These are phyloP conservation scores for Calameuta filiformis DNA, from an alignment of 2,888 invertebrate genomes.

Conservation along the genomic window DNA sequence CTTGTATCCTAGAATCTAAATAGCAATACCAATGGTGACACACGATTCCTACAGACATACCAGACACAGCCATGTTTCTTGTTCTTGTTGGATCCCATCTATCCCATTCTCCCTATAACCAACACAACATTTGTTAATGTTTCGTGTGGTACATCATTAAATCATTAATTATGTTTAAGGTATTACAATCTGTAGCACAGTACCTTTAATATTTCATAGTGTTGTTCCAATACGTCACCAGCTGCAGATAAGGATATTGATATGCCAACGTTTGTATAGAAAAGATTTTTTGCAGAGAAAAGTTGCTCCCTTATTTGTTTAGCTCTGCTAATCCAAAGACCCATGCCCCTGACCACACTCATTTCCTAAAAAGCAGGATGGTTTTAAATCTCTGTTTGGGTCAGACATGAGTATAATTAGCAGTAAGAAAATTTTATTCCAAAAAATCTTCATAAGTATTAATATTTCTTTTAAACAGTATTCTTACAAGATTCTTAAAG, in stretches of 20 bases:
- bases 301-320: slow-evolving; percentile 42
- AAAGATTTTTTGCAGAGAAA: slow-evolving; percentile 71
- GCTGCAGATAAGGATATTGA: slow-evolving; percentile 80
- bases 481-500: not conserved
- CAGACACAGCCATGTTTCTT: slow-evolving; percentile 81
- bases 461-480: not conserved
- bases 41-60: slow-evolving; percentile 80
- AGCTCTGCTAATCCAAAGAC: slow-evolving; percentile 29
- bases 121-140: not conserved
- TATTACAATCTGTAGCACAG: slow-evolving; percentile 5
- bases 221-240: slow-evolving; percentile 86
- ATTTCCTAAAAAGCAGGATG: slow-evolving; percentile 38
- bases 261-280: slow-evolving; percentile 83
- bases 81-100: slow-evolving; percentile 74
- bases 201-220: slow-evolving; percentile 74
- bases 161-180: not conserved
- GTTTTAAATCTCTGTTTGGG: not conserved
- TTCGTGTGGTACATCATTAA: not conserved
- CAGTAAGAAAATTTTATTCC: not conserved
- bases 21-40: slow-evolving; percentile 89
- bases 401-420: not conserved
- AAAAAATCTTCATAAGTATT: not conserved
- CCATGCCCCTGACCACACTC: slow-evolving; percentile 38
- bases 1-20: slow-evolving; percentile 79
- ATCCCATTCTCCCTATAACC: slow-evolving; percentile 66